Conservation (phyloP, 2,888 invertebrate genomes). For the Salpingus planirostris region DNA sequence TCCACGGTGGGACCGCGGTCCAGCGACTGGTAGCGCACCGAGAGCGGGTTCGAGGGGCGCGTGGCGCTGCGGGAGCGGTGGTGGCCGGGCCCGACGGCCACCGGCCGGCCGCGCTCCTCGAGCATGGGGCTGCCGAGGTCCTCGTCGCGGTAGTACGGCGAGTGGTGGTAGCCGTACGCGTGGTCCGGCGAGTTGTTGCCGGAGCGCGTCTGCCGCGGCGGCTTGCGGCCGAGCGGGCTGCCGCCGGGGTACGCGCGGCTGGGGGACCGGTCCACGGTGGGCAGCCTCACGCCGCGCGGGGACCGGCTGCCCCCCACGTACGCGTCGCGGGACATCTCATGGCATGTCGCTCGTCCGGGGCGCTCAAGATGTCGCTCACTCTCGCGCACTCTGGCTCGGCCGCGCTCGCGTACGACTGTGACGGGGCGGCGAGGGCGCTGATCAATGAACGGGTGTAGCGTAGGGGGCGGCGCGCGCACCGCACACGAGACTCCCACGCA, state of each 20-base stretch:
- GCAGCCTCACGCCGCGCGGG: conserved; percentile 65
- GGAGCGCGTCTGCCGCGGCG: conserved; percentile 44
- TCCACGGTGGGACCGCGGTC: conserved; percentile 46
- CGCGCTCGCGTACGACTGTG: conserved; percentile 11
- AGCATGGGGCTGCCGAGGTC: conserved; percentile 80
- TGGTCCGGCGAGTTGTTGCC: conserved; percentile 55
- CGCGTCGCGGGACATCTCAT: conserved; percentile 54
- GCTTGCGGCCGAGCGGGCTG: conserved; percentile 40
- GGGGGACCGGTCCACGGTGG: conserved; percentile 85
- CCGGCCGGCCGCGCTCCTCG: conserved; percentile 59
- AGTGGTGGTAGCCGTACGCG: conserved; percentile 46
- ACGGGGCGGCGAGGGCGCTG: conserved; percentile 25
- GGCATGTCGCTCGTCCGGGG: conserved; percentile 32
- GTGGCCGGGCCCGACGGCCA: conserved; percentile 50
- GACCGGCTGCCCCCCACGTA: conserved; percentile 56
- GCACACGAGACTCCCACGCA: conserved; percentile 31
- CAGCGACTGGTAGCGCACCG: conserved; percentile 49
- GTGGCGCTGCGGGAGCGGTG: conserved; percentile 75
- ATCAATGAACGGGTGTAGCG: conserved; percentile 45
- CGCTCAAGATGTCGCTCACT: conserved; percentile 31
- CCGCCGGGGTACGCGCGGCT: conserved; percentile 68
- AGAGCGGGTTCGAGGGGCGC: conserved; percentile 46
- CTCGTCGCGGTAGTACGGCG: conserved; percentile 69
- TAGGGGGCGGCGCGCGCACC: conserved; percentile 35
- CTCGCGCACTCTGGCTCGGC: conserved; percentile 25